Evolutionary conservation across 2,113 vertebrate genomes (phyloP), one percentile per base, ranked within the genome.

Genomic region (Scomber colias): DNA sequence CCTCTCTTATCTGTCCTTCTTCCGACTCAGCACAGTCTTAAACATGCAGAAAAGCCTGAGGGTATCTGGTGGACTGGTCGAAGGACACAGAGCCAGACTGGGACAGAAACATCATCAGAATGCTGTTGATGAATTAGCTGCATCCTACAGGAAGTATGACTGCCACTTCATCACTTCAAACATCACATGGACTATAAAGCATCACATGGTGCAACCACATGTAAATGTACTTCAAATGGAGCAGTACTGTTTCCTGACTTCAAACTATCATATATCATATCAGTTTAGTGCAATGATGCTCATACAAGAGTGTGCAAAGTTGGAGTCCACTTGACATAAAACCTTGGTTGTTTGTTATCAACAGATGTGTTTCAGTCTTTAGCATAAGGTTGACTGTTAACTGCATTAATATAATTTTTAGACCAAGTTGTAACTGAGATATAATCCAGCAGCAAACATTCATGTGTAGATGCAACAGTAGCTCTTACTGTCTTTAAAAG

Each of bases 141-240:
- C 56, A 55, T 51, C 53, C 59, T 11, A 3, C 13, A 27, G 46
- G 27, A 72, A 49, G 13, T 13, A 9, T 21, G 45, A 19, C 31
- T 57, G n/a, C 46, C 14, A 21, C 21, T 21, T 21, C 21, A 55
- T 46, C 49, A 48, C 71, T 55, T 59, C 15, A 67, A 19, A 57
- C 17, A 53, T 78, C 79, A 81, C 69, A 50, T 54, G 59, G 5
- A 14, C 70, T 53, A n/a, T 21, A 3, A 19, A 11, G n/a, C 16
- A 54, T 68, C 82, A 53, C 66, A 57, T 56, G 68, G 11, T 46
- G 11, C 5, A 31, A 71, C 44, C 44, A 27, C 56, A 19, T 63
- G 45, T 35, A 2, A 45, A 16, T 54, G 13, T 5, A 44, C 21
- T 19, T 72, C 1, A 15, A 11, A 14, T 27, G 54, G 54, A 27